Evolutionary conservation across 1,140 invertebrate species (phyloP), one percentile per base, ranked within the genome.

Genomic region (Pseudomyrmex flavicornis): DNA sequence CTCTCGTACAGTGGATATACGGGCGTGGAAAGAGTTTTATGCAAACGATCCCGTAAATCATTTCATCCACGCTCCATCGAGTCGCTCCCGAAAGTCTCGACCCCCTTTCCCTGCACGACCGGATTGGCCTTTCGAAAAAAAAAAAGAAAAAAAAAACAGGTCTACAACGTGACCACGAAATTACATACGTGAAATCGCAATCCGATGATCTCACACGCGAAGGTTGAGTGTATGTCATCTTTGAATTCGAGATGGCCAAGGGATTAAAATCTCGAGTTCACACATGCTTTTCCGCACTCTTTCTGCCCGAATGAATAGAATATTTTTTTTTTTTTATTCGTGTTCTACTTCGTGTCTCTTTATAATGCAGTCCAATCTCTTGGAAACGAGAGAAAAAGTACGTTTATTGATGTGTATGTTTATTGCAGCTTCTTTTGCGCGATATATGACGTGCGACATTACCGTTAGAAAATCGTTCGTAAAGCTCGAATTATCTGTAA

Each of bases 11-110:
- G 48, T 75, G 48, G 50, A 75, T 75, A 59, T 75, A 75, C 70
- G 79, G 58, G 58, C 46, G 59, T 82, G 58, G 70, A 35, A 35
- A 35, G 35, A 82, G 10, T 82, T 75, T 73, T 75, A 82, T 82
- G 79, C 69, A 82, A 82, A 75, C 50, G 79, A 82, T 74, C 58
- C 22, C 61, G 58, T 82, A 82, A 75, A 75, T 82, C 69, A 82
- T 75, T 75, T 82, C 70, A 75, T 82, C 70, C 79, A 82, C 59
- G 79, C 58, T 73, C 69, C 69, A 62, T 75, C 70, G 79, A 75
- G 50, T 62, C 59, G 58, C 69, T 73, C 70, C 70, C 58, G 50
- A 82, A 82, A 82, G 79, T 73, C 35, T 35, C 79, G 70, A 52
- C 58, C 70, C 58, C 48, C 48, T 82, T 75, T 75, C 26, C 58